Base-by-base conservation (phyloP, 2,888 invertebrate species). In the Drosophila neutralis region DNA sequence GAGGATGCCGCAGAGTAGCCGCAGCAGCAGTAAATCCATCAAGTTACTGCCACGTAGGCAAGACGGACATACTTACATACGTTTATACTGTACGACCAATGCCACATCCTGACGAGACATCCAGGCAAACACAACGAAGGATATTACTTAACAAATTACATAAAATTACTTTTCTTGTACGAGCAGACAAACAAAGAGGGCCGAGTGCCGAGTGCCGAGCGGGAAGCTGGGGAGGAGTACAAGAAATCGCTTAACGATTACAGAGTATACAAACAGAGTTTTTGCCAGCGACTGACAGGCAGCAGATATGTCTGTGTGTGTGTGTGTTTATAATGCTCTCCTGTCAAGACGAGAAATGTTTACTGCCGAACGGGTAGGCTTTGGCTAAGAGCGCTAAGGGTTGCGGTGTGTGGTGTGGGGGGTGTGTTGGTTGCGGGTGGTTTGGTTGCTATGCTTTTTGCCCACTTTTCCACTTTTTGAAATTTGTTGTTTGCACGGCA, bases 111-210 rank as follows among this genome's bases (percentile, higher is more conserved):
- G 90, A 38, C 70, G 82, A 83, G 84, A 81, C 90, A 83, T 67
- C 66, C 74, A 75, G 72, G 73, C 80, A 87, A 77, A 83, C 76
- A 80, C 59, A 57, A 40, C 58, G 53, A 64, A 67, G 69, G 73
- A 78, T 90, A 83, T 87, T 90, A 88, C 90, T 90, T 87, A 87
- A 87, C 90, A 87, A 87, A 87, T 87, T 87, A 90, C 87, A 90
- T 88, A 87, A 90, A 87, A 89, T 86, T 90, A 87, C 90, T 87
- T 88, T 88, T 75, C 83, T 88, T 73, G 77, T 77, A 62, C 73
- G 68, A 69, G 66, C 60, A 65, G 67, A 68, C 78, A 78, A 80
- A 82, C 77, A 81, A 87, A 69, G 71, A 56, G 51, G 24, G 27
- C 60, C 72, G 8, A 5, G 4, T 4, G 27, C 60, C 72, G 8